phyloP scores from a whole-genome alignment of 2,113 vertebrate species.

The Xenotilapia longispinis region DNA sequence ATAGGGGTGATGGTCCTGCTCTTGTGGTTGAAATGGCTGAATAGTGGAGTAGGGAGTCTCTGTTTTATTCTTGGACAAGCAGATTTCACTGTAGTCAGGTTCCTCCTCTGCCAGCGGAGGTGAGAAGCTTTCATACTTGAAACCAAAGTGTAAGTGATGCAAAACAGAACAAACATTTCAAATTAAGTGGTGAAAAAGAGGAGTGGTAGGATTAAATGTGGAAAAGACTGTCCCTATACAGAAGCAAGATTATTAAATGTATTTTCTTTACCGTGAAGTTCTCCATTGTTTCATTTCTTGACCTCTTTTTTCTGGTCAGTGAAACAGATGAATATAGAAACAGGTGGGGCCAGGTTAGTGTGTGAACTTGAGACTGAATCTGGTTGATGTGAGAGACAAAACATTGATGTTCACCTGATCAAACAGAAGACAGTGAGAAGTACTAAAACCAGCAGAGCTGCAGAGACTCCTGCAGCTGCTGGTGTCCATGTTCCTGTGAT shows the following conservation, averaged over 20 bases:
- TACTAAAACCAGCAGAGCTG: accelerated
- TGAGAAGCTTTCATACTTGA: neutral
- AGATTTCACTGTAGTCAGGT: neutral
- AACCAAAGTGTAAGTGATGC: neutral
- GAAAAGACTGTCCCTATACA: neutral
- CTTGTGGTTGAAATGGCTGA: neutral
- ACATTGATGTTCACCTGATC: neutral
- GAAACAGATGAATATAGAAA: neutral
- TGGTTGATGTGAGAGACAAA: neutral
- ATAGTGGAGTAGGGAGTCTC: neutral
- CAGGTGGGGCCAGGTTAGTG: neutral
- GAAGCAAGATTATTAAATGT: neutral
- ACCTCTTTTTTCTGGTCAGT: neutral
- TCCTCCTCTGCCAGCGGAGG: neutral
- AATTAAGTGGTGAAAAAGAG: neutral
- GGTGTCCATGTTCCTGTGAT: neutral
- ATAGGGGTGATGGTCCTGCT: neutral
- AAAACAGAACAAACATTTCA: neutral
- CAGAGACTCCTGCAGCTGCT: neutral
- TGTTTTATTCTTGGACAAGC: neutral
- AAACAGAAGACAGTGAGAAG: neutral
- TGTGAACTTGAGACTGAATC: too few species aligned
- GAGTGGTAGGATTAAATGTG: neutral
- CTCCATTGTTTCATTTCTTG: neutral
- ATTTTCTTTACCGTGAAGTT: neutral